Evolutionary conservation across 2,888 invertebrate species (phyloP).

Genomic region (Xanthorhoe spadicearia): DNA sequence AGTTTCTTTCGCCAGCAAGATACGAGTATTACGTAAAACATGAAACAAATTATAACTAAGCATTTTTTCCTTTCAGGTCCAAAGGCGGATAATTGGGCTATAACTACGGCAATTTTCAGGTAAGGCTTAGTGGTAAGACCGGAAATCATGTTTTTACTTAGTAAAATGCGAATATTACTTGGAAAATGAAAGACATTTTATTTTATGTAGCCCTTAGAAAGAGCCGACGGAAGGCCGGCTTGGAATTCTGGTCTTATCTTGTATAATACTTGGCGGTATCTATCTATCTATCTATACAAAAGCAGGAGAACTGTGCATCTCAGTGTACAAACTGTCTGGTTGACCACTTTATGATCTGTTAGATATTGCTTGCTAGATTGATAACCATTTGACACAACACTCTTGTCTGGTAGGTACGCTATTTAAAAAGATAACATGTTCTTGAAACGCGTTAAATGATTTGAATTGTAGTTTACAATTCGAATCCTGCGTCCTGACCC

Average conservation of each 20-base stretch:
- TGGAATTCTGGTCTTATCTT: neutral
- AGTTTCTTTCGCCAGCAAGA: neutral
- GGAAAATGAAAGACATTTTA: neutral
- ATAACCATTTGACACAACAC: too few relatives aligned
- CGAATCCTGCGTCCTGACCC: too few relatives aligned
- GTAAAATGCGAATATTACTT: slow-evolving; percentile 19
- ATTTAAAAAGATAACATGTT: too few relatives aligned
- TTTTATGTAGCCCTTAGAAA: neutral
- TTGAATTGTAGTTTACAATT: too few relatives aligned
- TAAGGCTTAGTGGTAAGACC: slow-evolving; percentile 22
- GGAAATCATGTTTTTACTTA: slow-evolving; percentile 7
- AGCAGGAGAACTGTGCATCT: too few relatives aligned
- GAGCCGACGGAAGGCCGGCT: neutral
- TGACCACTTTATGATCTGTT: too few relatives aligned
- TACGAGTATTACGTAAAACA: slow-evolving; percentile 4
- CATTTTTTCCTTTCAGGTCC: slow-evolving; percentile 24
- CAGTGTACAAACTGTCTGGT: too few relatives aligned
- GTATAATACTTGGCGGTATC: neutral
- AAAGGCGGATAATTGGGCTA: slow-evolving; percentile 22
- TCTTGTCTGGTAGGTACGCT: too few relatives aligned
- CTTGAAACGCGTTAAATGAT: too few relatives aligned
- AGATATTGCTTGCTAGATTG: too few relatives aligned
- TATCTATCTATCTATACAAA: too few relatives aligned
- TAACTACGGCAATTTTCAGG: slow-evolving; percentile 31
- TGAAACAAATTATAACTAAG: slow-evolving; percentile 11